Conservation (phyloP, 2,113 vertebrate species). For the Naja naja region DNA sequence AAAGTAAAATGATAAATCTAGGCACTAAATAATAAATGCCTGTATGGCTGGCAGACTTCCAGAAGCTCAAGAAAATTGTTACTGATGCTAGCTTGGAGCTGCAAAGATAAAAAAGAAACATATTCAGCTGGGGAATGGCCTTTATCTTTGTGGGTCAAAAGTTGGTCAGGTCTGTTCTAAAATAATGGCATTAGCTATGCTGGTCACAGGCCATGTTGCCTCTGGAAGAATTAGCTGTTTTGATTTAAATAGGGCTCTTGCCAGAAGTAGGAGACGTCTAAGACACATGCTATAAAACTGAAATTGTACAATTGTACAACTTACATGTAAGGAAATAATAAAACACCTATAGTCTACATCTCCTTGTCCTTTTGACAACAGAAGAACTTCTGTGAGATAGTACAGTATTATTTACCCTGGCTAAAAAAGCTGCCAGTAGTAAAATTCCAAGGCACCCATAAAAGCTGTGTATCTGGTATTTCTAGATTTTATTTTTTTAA, state of each 20-base stretch:
- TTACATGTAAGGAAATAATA: not conserved
- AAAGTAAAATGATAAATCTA: not conserved
- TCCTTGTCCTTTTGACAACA: conserved; percentile 30
- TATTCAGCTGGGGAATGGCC: not conserved
- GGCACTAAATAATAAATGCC: not conserved
- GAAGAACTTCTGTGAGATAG: not conserved
- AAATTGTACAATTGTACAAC: conserved; percentile 9
- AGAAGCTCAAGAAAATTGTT: not conserved
- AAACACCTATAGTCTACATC: not conserved
- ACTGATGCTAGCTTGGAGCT: not conserved
- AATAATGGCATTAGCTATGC: not conserved
- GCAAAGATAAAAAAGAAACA: not conserved
- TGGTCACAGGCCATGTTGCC: not conserved
- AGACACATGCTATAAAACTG: not conserved
- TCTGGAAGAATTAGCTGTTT: not conserved
- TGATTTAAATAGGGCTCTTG: not conserved
- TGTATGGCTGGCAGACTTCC: not conserved
- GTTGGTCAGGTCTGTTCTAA: not conserved
- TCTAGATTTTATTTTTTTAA: not conserved
- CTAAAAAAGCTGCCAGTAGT: not conserved
- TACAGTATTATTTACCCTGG: not conserved
- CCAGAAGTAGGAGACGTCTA: not conserved
- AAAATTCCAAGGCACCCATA: not conserved
- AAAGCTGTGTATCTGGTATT: not conserved
- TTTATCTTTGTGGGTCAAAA: not conserved